A percentile compares a stretch with the other conserved stretches of the same genome.
Conservation (phyloP, 2,113 vertebrate species). For the Toxostoma redivivum region DNA sequence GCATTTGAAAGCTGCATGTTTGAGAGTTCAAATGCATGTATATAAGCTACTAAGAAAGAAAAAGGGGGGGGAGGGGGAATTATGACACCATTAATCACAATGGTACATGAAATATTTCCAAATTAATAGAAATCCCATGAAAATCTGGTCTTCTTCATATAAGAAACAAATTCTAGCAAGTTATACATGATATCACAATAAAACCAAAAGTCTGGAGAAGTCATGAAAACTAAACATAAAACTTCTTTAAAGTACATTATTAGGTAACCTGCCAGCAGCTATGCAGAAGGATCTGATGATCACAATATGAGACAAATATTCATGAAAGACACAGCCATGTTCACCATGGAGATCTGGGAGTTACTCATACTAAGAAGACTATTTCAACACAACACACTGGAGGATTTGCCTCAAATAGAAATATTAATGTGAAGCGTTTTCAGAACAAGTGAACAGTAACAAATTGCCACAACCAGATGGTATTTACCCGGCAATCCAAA, state of each 20-base stretch:
- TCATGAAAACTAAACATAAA: not conserved
- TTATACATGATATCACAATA: not conserved
- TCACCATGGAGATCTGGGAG: not conserved
- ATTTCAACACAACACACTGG: not conserved
- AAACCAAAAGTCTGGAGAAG: not conserved
- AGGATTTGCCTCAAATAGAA: not conserved
- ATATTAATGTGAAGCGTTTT: not conserved
- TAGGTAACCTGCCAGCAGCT: not conserved
- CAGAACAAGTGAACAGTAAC: not conserved
- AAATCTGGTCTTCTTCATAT: not conserved
- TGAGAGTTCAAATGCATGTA: not conserved
- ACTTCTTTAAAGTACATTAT: not conserved
- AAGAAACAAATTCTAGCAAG: not conserved
- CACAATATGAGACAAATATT: not conserved
- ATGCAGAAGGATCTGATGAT: not conserved
- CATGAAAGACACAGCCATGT: not conserved
- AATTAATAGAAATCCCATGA: not conserved
- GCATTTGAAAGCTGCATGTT: not conserved
- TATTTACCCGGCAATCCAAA: not conserved
- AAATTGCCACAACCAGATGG: not conserved
- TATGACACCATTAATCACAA: not conserved
- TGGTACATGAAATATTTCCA: not conserved
- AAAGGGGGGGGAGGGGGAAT: rapidly evolving
- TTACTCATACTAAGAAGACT: not conserved
- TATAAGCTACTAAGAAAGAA: not conserved